Percentiles rank a stretch among this genome's conserved stretches.
These are phyloP conservation scores for Charaxes varanes DNA, from an alignment of 1,140 invertebrate genomes.

Conservation along the genomic window DNA sequence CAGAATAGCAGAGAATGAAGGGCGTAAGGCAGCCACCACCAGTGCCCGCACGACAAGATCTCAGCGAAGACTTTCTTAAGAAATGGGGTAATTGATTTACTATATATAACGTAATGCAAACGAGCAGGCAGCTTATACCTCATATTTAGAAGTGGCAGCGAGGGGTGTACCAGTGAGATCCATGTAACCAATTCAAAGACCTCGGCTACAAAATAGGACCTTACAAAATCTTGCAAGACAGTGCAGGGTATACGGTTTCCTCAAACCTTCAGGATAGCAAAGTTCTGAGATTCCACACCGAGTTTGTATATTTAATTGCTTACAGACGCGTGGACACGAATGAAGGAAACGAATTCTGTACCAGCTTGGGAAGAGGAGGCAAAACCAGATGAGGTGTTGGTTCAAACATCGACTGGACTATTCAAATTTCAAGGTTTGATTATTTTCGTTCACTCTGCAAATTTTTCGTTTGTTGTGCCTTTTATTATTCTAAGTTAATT, in stretches of 20 bases:
- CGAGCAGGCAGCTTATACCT: neutral
- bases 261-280: too few relatives aligned
- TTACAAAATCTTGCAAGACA: too few relatives aligned
- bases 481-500: too few relatives aligned
- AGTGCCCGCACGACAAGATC: constrained; percentile 74
- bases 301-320: constrained; percentile 10
- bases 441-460: too few relatives aligned
- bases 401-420: constrained; percentile 86
- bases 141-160: too few relatives aligned
- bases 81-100: constrained; percentile 70
- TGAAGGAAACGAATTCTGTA: constrained; percentile 75
- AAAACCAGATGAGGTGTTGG: constrained; percentile 79
- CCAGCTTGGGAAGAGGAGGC: constrained; percentile 67
- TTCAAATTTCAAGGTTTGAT: constrained; percentile 85
- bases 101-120: neutral
- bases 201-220: too few relatives aligned
- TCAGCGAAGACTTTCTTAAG: constrained; percentile 81
- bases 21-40: constrained; percentile 68
- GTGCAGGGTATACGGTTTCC: too few relatives aligned
- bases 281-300: too few relatives aligned
- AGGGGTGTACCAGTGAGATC: too few relatives aligned
- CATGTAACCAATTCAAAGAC: too few relatives aligned
- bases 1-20: constrained; percentile 89
- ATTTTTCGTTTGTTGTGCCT: neutral
- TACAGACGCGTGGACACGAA: constrained; percentile 79